A percentile compares a stretch with the other conserved stretches of the same genome.
phyloP scores from a whole-genome alignment of 2,888 invertebrate genomes.

The Saturnia pavonia region DNA sequence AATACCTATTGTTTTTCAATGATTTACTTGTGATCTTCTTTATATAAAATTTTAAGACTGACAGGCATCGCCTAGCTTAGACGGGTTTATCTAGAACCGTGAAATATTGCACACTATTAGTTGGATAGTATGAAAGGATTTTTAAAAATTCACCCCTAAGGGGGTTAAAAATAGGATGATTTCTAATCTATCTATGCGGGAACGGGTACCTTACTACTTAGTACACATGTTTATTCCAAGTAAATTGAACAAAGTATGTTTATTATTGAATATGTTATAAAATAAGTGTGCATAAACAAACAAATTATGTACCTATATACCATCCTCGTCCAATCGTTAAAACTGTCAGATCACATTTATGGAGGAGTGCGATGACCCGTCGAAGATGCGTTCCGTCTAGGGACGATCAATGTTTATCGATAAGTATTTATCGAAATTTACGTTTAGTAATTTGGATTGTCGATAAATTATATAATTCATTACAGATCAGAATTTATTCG shows the following conservation, averaged over 20 bases:
- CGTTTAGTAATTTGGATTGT: neutral
- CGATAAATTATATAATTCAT: no score
- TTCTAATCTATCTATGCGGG: no score
- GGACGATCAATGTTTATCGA: constrained; percentile 8
- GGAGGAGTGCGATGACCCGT: constrained; percentile 3
- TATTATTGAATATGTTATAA: neutral
- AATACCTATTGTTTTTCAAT: neutral
- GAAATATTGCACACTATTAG: no score
- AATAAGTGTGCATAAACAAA: neutral
- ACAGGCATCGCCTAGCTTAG: no score
- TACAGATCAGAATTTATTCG: no score
- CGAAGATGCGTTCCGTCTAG: neutral
- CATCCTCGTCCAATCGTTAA: constrained; percentile 5
- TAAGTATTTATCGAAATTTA: neutral
- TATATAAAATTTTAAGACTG: neutral
- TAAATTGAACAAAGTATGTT: neutral
- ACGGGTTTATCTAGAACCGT: no score
- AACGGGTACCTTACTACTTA: no score
- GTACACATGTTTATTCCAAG: neutral
- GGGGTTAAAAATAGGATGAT: no score
- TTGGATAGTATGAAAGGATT: no score
- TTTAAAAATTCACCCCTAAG: no score
- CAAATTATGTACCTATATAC: neutral
- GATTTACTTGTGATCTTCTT: neutral
- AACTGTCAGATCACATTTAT: constrained; percentile 10